Percentiles rank a stretch among this genome's conserved stretches.
phyloP scores from a whole-genome alignment of 2,113 vertebrate genomes.

The Pelecanus crispus region DNA sequence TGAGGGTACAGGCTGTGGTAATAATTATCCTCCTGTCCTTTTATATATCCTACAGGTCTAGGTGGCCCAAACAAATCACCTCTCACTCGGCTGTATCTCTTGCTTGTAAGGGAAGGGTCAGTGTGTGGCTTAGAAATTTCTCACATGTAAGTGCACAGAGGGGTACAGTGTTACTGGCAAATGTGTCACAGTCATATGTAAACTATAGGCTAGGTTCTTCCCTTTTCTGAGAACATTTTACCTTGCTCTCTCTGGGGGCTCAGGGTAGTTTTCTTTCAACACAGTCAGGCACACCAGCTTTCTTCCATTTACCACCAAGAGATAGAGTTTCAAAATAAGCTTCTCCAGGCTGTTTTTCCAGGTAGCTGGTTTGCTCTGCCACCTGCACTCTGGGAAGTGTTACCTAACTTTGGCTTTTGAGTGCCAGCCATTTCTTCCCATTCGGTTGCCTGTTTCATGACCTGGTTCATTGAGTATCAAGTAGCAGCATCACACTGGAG shows the following conservation, averaged over 20 bases:
- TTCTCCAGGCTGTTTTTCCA: neutral
- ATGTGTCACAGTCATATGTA: rapidly evolving
- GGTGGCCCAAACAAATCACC: neutral
- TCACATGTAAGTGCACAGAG: neutral
- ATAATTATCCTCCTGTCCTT: neutral
- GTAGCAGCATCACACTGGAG: neutral
- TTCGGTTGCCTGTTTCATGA: neutral
- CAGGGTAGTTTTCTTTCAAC: neutral
- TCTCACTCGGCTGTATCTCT: neutral
- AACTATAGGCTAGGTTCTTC: neutral
- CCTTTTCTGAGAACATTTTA: neutral
- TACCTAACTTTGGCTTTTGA: neutral
- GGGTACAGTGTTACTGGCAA: neutral
- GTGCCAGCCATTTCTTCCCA: neutral
- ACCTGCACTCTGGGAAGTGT: neutral
- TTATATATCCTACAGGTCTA: neutral
- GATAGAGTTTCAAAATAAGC: neutral
- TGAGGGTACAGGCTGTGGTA: neutral
- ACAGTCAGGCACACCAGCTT: neutral
- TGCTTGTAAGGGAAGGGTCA: neutral
- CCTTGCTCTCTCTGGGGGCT: neutral
- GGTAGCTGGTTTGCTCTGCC: neutral
- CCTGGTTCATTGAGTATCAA: neutral
- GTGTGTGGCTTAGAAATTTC: neutral
- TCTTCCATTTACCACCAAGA: neutral